Conservation (phyloP, 2,888 invertebrate genomes). For the Altica lythri region DNA sequence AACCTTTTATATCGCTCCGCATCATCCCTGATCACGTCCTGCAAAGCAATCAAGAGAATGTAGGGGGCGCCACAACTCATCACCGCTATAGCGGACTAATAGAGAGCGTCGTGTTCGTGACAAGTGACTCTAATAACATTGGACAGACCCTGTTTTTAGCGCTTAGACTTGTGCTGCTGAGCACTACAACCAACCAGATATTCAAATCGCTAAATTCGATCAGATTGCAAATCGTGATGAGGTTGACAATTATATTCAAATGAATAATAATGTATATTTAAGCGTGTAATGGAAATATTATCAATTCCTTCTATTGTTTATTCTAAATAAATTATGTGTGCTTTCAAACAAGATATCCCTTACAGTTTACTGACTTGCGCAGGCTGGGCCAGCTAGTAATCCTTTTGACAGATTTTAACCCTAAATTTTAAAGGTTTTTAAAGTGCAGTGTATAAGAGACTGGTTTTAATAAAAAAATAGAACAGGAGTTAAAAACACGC, state of each 20-base stretch:
- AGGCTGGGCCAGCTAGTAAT: no score
- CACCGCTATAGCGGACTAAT: conserved; percentile 39
- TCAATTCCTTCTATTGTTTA: no score
- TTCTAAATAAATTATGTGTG: no score
- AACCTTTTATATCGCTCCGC: conserved; percentile 30
- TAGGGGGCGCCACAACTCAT: conserved; percentile 42
- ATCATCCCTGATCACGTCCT: conserved; percentile 38
- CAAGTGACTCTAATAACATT: conserved; percentile 45
- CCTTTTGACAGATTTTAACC: no score
- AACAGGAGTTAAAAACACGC: no score
- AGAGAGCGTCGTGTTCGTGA: conserved; percentile 45
- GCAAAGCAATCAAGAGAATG: conserved; percentile 43
- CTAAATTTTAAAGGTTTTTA: no score
- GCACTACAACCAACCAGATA: background rate
- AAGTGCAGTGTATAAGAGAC: no score
- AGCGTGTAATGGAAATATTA: no score
- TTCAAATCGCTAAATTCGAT: background rate
- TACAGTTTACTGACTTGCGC: no score
- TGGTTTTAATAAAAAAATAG: no score
- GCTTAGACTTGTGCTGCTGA: background rate
- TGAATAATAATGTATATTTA: no score
- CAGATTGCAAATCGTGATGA: background rate
- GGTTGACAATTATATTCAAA: background rate
- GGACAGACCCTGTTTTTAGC: conserved; percentile 38
- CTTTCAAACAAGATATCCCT: no score